Base-by-base conservation (phyloP, 2,797 vertebrate genomes). In the Microchirus variegatus region DNA sequence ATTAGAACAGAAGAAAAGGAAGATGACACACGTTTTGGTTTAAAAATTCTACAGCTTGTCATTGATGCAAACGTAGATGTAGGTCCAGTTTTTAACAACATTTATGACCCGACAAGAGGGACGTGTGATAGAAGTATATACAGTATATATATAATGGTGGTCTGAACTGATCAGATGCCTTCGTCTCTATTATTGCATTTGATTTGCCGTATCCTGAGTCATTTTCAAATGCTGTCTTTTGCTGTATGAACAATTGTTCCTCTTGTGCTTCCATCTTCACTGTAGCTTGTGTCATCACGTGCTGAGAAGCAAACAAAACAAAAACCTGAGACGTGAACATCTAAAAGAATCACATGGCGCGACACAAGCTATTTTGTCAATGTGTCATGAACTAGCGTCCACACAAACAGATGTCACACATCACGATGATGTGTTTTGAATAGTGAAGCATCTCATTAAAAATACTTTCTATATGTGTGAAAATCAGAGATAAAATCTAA, bases 151-250 rank as follows among this genome's bases (percentile, higher is more conserved):
- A 50, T 15, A 3, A 64, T 16, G 26, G 36, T 57, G 67, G 64
- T 63, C 46, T n/a, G 19, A 63, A 38, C 18, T 45, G 43, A 60
- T 63, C 47, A 43, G 53, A 73, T 73, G 76, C 75, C 72, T 83
- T 89, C 51, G 54, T 67, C 40, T 74, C 55, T 54, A 47, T 69
- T 78, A 16, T 59, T 67, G 70, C 68, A 42, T 63, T 35, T 79
- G 53, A 66, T 78, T 26, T 80, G 73, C 80, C 81, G 63, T 69
- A 65, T 70, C 7, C 10, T 60, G 5, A 8, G 3, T 31, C 31
- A 31, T 16, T 75, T 42, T 51, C 10, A 19, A 59, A 46, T 43
- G 16, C 50, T 60, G 26, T 54, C 26, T 43, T 60, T 13, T 55
- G 50, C 58, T 67, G 45, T 75, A 52, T 43, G 56, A 51, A 75